Evolutionary conservation across 2,113 vertebrate species (phyloP).

Genomic region (Excalfactoria chinensis): DNA sequence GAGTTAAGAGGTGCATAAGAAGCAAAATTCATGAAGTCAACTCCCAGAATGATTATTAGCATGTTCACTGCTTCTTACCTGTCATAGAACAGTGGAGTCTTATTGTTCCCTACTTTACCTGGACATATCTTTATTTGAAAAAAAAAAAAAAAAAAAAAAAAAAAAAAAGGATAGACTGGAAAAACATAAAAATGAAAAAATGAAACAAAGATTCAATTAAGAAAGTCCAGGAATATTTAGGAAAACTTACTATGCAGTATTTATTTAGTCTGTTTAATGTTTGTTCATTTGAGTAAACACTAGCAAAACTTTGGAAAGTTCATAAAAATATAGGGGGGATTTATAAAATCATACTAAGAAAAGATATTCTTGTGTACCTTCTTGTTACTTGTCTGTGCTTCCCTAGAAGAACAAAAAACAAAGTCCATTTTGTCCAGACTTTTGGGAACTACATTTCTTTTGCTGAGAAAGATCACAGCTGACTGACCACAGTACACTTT

Average conservation of each 20-base stretch:
- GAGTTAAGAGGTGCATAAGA: background rate
- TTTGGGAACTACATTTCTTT: background rate
- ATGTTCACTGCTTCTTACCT: background rate
- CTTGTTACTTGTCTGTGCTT: background rate
- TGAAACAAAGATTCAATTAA: background rate
- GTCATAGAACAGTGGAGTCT: background rate
- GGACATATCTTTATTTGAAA: background rate
- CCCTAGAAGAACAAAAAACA: background rate
- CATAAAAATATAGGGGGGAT: background rate
- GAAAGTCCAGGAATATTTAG: background rate
- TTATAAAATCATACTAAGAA: background rate
- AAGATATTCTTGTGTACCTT: fast-evolving
- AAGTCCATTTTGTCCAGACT: background rate
- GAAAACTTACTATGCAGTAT: background rate
- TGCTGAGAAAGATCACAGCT: background rate
- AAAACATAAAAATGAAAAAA: background rate
- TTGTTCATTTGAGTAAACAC: background rate
- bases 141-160: background rate
- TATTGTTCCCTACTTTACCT: background rate
- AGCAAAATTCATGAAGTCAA: background rate
- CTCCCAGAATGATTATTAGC: background rate
- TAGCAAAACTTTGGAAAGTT: background rate
- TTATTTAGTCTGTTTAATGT: background rate
- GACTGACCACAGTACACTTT: background rate
- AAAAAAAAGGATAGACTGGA: background rate